Conservation (phyloP, 2,113 vertebrate species). For the Cromileptes altivelis region DNA sequence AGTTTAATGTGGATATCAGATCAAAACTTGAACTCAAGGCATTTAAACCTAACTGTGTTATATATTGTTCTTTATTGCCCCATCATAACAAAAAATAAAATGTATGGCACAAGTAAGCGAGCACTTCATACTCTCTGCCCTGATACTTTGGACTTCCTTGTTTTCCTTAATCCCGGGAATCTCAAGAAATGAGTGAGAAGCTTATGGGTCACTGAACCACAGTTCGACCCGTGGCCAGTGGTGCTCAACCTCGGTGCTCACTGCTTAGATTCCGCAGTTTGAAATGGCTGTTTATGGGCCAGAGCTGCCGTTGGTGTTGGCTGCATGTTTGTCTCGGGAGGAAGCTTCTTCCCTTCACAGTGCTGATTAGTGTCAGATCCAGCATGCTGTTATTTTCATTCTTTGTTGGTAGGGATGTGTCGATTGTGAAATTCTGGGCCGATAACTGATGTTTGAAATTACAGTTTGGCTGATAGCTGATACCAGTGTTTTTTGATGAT, state of each 20-base stretch:
- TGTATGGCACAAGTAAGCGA: not conserved
- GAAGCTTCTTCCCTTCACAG: not conserved
- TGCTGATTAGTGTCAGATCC: not conserved
- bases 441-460: too few species aligned
- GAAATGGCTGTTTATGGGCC: constrained; percentile 8
- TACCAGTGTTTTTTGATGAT: too few species aligned
- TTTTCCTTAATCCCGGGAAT: not conserved
- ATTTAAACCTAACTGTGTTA: not conserved
- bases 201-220: constrained; percentile 1
- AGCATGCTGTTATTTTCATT: not conserved
- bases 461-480: too few species aligned
- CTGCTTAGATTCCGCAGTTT: not conserved
- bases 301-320: not conserved
- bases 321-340: not conserved
- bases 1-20: not conserved
- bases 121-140: not conserved
- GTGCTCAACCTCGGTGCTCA: not conserved
- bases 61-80: not conserved
- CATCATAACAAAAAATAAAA: not conserved
- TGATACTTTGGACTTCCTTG: not conserved
- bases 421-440: not conserved
- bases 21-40: not conserved
- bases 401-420: not conserved
- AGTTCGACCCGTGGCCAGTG: not conserved
- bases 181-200: not conserved